Conservation (phyloP, 2,888 invertebrate genomes). For the Tipula confusa region DNA sequence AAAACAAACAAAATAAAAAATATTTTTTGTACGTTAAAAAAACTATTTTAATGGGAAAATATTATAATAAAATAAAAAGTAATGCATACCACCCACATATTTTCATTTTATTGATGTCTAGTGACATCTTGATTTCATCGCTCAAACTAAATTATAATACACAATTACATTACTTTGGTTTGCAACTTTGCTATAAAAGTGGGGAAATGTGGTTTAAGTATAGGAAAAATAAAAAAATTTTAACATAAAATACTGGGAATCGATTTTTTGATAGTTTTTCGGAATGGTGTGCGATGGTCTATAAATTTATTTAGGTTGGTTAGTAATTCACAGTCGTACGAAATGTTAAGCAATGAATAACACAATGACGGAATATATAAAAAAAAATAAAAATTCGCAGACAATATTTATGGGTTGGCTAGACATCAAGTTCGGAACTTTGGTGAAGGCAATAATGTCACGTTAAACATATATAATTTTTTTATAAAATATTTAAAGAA, state of each 20-base stretch:
- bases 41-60: background rate
- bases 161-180: background rate
- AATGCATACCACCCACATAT: background rate
- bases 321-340: too few relatives aligned
- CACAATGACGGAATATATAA: too few relatives aligned
- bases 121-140: background rate
- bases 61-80: background rate
- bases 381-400: too few relatives aligned
- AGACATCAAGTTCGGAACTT: too few relatives aligned
- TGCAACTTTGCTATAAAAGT: background rate
- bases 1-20: background rate
- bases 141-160: background rate
- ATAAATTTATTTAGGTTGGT: background rate
- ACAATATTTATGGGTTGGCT: too few relatives aligned
- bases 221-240: background rate
- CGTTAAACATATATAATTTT: too few relatives aligned
- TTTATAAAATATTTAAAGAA: too few relatives aligned
- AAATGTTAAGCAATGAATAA: too few relatives aligned
- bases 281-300: background rate
- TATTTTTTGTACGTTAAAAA: background rate
- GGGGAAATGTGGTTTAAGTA: background rate
- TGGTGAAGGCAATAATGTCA: too few relatives aligned
- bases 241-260: background rate
- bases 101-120: background rate
- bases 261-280: background rate